Evolutionary conservation across 2,113 vertebrate genomes (phyloP), one percentile per base, ranked within the genome.

Genomic region (Pteruthius melanotis): DNA sequence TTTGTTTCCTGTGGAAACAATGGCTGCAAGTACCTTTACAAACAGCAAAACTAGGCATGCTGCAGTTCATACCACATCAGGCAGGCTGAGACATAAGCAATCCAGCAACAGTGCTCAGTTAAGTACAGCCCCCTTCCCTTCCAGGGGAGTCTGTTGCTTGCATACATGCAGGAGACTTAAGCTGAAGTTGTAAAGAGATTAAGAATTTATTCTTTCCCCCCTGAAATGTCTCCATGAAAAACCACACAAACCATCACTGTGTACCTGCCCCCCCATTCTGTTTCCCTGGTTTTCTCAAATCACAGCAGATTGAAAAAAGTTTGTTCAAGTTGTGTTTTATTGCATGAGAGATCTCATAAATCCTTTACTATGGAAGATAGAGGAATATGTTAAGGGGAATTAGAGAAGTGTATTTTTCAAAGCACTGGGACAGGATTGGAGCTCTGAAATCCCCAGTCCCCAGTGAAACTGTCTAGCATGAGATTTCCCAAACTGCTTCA

Each of bases 131-230:
- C 82, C 83, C 75, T 59, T 72, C 74, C 91, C 81, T 90, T 23
- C 65, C 49, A 54, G 81, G 78, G 83, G 74, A 87, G 39, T 45
- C 66, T 92, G 64, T 69, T 83, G 40, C 76, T 83, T 92, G 64
- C 57, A 16, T 72, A 83, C 7, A 1, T 59, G 68, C 86, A 52
- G 90, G 81, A 87, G 68, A 94, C 69, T 49, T 71, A 33, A 93
- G 94, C 91, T 97, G 81, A 93, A 93, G 87, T 93, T 94, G 85
- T 96, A 93, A 84, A 95, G 95, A 91, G 77, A 57, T 88, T 56
- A 59, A 89, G 69, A 52, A 79, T 71, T 83, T n/a, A 35, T 81
- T 76, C 35, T 17, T 6, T 3, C 2, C 16, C 78, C 74, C 57
- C 27, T 13, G 33, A 71, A 52, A n/a, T 40, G 68, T 90, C 68